Conservation (phyloP, 1,140 invertebrate genomes). For the Megalonaias nervosa region DNA sequence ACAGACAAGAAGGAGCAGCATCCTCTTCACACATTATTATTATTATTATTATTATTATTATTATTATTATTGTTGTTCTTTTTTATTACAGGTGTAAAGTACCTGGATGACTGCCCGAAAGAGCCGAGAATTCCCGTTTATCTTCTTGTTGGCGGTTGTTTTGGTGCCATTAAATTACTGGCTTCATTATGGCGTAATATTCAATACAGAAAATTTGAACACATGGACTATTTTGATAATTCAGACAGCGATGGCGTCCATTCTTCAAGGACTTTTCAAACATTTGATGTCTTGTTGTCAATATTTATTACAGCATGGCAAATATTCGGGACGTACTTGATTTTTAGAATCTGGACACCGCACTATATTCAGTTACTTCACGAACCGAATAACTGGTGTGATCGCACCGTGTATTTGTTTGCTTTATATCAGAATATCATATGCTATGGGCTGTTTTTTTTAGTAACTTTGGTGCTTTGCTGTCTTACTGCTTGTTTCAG, state of each 20-base stretch:
- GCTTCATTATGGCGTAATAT: constrained; percentile 80
- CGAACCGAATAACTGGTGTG: constrained; percentile 67
- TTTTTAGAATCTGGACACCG: constrained; percentile 59
- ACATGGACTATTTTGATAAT: constrained; percentile 73
- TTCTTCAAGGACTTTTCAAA: constrained; percentile 52
- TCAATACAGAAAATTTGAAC: constrained; percentile 73
- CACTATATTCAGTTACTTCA: constrained; percentile 76
- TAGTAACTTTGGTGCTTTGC: constrained; percentile 43
- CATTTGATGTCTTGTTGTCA: constrained; percentile 74
- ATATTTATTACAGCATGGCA: constrained; percentile 74
- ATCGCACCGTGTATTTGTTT: constrained; percentile 62
- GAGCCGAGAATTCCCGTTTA: constrained; percentile 67
- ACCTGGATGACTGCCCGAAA: constrained; percentile 63
- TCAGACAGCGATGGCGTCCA: constrained; percentile 62
- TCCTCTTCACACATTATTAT: too few relatives aligned
- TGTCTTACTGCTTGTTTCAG: too few relatives aligned
- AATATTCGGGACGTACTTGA: constrained; percentile 74
- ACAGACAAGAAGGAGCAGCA: too few relatives aligned
- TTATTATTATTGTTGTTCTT: background rate
- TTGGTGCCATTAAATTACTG: constrained; percentile 60
- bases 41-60: background rate
- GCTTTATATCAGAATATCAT: constrained; percentile 77
- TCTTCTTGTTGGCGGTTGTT: constrained; percentile 64
- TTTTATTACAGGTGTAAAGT: constrained; percentile 22
- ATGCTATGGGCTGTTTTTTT: constrained; percentile 74